Percentiles rank a stretch among this genome's conserved stretches.
Conservation (phyloP, 2,888 invertebrate species). For the Ectobius pallidus region DNA sequence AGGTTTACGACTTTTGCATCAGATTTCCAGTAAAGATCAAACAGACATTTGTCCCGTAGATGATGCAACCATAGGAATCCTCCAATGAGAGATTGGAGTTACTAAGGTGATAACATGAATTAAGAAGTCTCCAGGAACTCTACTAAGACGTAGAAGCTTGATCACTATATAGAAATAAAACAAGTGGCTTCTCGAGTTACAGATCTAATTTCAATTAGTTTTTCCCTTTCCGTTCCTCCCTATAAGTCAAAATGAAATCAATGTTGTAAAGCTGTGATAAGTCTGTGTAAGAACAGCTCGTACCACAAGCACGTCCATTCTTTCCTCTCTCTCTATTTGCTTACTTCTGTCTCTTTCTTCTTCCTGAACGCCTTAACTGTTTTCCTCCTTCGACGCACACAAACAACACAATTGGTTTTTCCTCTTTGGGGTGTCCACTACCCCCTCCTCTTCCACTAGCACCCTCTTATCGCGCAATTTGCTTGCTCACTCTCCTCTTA, state of each 20-base stretch:
- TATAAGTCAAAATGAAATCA: not conserved
- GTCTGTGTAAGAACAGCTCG: constrained; percentile 11
- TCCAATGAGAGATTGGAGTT: no score
- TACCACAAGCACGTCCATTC: constrained; percentile 28
- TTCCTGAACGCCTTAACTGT: constrained; percentile 30
- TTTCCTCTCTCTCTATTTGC: not conserved
- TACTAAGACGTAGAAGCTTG: no score
- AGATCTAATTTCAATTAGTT: constrained; percentile 1
- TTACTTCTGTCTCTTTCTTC: not conserved
- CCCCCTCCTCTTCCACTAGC: constrained; percentile 1
- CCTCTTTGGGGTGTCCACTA: constrained; percentile 27
- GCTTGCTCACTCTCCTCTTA: constrained; percentile 5
- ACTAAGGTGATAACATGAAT: no score
- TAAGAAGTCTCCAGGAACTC: no score
- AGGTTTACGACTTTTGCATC: no score
- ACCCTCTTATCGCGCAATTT: constrained; percentile 25
- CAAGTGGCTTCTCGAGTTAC: no score
- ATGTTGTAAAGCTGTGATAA: not conserved
- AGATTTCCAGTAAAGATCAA: no score
- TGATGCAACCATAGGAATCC: no score
- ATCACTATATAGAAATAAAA: no score
- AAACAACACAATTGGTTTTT: constrained; percentile 39
- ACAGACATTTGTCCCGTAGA: no score
- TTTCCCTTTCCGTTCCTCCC: no score
- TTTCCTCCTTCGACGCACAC: constrained; percentile 38